phyloP scores from a whole-genome alignment of 1,140 invertebrate genomes.

The Nasonia longicornis region DNA sequence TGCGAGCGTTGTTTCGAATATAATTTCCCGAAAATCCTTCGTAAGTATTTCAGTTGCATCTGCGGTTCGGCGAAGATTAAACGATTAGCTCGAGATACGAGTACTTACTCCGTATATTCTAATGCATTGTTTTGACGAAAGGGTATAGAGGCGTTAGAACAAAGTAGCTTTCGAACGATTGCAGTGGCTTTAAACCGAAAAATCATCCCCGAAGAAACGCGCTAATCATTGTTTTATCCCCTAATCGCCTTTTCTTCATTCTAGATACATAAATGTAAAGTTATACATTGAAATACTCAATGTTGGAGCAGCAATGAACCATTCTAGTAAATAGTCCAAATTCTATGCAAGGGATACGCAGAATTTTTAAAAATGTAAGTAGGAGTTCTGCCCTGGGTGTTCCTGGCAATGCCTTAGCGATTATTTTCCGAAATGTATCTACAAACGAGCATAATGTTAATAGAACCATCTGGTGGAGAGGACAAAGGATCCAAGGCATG shows the following conservation, averaged over 20 bases:
- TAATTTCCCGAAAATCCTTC: background rate
- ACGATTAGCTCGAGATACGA: background rate
- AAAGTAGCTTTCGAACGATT: background rate
- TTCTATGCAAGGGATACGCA: background rate
- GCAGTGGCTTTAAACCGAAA: background rate
- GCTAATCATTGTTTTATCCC: background rate
- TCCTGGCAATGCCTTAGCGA: background rate
- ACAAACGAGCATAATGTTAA: background rate
- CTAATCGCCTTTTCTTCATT: background rate
- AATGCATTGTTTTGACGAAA: no score
- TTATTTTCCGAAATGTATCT: background rate
- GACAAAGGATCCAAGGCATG: background rate
- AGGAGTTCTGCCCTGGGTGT: background rate
- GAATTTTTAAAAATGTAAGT: background rate
- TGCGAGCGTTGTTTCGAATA: no score
- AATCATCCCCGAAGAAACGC: background rate
- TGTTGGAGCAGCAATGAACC: background rate
- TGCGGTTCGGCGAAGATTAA: background rate
- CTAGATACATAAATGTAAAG: background rate
- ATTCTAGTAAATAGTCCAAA: background rate
- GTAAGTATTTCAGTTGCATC: background rate
- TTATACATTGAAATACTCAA: background rate
- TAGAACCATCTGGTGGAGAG: slow-evolving; percentile 2
- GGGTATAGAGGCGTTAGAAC: background rate
- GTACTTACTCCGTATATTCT: background rate